Percentiles rank a stretch among this genome's conserved stretches.
These are phyloP conservation scores for Amiota communis DNA, from an alignment of 2,888 invertebrate genomes.

Conservation along the genomic window DNA sequence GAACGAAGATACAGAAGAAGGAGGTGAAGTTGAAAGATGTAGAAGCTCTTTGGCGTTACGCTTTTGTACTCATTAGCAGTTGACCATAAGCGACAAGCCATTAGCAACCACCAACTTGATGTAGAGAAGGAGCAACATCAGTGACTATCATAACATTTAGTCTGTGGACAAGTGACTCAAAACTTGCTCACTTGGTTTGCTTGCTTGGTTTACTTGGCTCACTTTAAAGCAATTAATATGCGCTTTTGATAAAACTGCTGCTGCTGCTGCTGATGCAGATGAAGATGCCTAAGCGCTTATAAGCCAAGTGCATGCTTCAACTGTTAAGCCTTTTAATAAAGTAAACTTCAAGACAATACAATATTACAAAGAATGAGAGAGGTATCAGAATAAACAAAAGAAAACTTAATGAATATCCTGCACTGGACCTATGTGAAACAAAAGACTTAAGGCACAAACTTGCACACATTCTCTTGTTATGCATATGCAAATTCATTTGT, in stretches of 20 bases:
- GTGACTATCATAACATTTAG: conserved; percentile 19
- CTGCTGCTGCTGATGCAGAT: conserved; percentile 18
- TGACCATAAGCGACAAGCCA: conserved; percentile 47
- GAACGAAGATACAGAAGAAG: no score
- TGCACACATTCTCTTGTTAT: not conserved
- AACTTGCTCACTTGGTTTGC: not conserved
- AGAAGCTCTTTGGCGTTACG: conserved; percentile 51
- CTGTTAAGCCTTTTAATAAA: conserved; percentile 58
- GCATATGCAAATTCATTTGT: conserved; percentile 10
- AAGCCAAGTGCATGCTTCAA: conserved; percentile 37
- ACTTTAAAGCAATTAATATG: conserved; percentile 23
- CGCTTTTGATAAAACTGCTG: conserved; percentile 36
- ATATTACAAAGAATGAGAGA: not conserved
- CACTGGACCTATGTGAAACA: not conserved
- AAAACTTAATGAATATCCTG: not conserved
- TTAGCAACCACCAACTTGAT: conserved; percentile 31
- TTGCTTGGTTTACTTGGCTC: conserved; percentile 11
- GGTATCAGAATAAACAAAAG: conserved; percentile 1
- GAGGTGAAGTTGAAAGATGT: not conserved
- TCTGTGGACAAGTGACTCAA: no score
- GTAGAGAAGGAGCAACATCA: conserved; percentile 29
- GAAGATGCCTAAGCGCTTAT: conserved; percentile 10
- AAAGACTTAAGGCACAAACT: conserved; percentile 36
- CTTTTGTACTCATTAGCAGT: conserved; percentile 68
- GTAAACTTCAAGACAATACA: conserved; percentile 46